phyloP scores from a whole-genome alignment of 2,888 invertebrate species.

The Bombylius major region DNA sequence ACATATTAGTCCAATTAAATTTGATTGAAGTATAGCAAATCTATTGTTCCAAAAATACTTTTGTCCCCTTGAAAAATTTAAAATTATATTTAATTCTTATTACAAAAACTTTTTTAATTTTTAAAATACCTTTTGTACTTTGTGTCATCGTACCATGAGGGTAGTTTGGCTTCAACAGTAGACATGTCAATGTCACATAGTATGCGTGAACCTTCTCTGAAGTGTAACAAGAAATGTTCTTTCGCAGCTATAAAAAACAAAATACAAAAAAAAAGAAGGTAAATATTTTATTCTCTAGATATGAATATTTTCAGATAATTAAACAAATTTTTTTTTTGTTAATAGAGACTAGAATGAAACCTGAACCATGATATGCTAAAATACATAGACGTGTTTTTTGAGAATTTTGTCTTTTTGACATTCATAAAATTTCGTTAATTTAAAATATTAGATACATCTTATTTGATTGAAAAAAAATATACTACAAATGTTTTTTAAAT shows the following conservation, averaged over 20 bases:
- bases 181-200: constrained; percentile 10
- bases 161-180: constrained; percentile 4
- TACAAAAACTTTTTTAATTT: neutral
- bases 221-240: constrained; percentile 1
- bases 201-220: neutral
- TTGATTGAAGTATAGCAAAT: constrained; percentile 49
- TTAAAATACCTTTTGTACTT: constrained; percentile 13
- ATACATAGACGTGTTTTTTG: no score
- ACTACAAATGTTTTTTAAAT: no score
- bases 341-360: neutral
- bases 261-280: neutral
- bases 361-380: neutral
- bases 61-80: constrained; percentile 46
- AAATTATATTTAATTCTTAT: neutral
- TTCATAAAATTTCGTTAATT: no score
- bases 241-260: constrained; percentile 6
- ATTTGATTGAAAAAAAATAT: no score
- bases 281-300: no score
- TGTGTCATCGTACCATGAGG: constrained; percentile 13
- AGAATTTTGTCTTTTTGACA: no score
- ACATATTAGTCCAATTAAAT: constrained; percentile 55
- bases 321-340: neutral
- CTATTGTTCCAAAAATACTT: constrained; percentile 52
- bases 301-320: no score
- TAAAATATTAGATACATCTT: no score